Percentiles rank a stretch among this genome's conserved stretches.
Conservation (phyloP, 1,140 invertebrate genomes). For the Drosophila arizonae region DNA sequence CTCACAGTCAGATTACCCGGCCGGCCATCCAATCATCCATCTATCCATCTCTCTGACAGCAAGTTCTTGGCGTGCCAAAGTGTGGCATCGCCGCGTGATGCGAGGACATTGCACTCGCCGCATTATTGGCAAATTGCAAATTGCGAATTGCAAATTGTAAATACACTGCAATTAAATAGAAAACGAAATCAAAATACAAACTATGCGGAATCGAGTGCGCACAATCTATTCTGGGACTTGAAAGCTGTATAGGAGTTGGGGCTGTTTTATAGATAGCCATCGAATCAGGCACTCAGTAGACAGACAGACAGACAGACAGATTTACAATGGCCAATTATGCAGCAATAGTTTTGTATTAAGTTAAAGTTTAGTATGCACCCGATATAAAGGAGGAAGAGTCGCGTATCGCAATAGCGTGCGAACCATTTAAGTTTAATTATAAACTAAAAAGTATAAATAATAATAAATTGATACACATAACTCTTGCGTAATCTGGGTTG, state of each 20-base stretch:
- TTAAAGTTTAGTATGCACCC: conserved; percentile 38
- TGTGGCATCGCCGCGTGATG: conserved; percentile 68
- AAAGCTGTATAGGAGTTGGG: background rate
- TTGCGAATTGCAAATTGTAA: background rate
- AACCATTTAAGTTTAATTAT: conserved; percentile 50
- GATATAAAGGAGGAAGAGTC: conserved; percentile 33
- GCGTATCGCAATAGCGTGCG: conserved; percentile 57
- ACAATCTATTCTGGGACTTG: conserved; percentile 50
- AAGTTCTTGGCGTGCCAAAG: conserved; percentile 69
- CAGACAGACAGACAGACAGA: background rate
- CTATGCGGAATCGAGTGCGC: conserved; percentile 67
- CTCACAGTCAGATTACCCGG: background rate
- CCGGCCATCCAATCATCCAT: conserved; percentile 1
- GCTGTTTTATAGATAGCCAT: background rate
- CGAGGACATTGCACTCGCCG: conserved; percentile 62
- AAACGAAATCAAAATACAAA: conserved; percentile 70
- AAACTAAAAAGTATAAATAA: conserved; percentile 49
- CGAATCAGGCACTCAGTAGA: background rate
- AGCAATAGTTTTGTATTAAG: conserved; percentile 56
- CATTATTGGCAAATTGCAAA: background rate
- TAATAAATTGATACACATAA: conserved; percentile 59
- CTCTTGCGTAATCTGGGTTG: conserved; percentile 68
- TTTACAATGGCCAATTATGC: conserved; percentile 53
- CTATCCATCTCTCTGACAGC: conserved; percentile 16
- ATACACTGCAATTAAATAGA: conserved; percentile 47